These are phyloP conservation scores for Drosophila miranda DNA, from an alignment of 1,140 invertebrate genomes.

Conservation along the genomic window DNA sequence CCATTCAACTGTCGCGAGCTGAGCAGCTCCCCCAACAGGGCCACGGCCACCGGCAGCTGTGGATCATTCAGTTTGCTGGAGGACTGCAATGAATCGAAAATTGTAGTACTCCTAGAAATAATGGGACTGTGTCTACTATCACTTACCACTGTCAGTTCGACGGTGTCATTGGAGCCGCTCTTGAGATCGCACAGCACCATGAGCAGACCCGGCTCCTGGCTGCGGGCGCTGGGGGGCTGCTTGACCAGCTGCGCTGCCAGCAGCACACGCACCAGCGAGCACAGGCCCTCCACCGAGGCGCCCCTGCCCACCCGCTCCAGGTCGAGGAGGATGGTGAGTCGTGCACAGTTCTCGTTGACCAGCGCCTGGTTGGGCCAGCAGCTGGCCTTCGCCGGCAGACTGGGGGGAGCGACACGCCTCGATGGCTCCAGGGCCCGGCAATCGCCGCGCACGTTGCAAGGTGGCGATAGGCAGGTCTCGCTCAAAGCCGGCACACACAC, in stretches of 20 bases:
- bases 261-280: slow-evolving; percentile 86
- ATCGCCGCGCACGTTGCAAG: slow-evolving; percentile 91
- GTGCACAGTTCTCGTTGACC: slow-evolving; percentile 88
- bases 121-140: background rate
- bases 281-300: slow-evolving; percentile 88
- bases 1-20: slow-evolving; percentile 85
- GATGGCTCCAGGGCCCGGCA: slow-evolving; percentile 89
- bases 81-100: slow-evolving; percentile 76
- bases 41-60: slow-evolving; percentile 86
- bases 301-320: slow-evolving; percentile 86
- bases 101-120: background rate
- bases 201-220: slow-evolving; percentile 83
- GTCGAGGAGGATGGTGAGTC: slow-evolving; percentile 88
- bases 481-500: slow-evolving; percentile 89
- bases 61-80: slow-evolving; percentile 82
- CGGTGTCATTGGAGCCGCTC: slow-evolving; percentile 89
- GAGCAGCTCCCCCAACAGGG: slow-evolving; percentile 87
- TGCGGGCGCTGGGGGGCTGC: slow-evolving; percentile 36
- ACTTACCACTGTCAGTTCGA: slow-evolving; percentile 94
- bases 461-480: slow-evolving; percentile 89
- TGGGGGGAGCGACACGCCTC: slow-evolving; percentile 89
- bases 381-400: slow-evolving; percentile 87
- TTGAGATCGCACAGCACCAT: slow-evolving; percentile 92
- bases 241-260: slow-evolving; percentile 85
- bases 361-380: slow-evolving; percentile 91